Evolutionary conservation across 2,888 invertebrate genomes (phyloP), one percentile per base, ranked within the genome.

Genomic region (Nasonia oneida): DNA sequence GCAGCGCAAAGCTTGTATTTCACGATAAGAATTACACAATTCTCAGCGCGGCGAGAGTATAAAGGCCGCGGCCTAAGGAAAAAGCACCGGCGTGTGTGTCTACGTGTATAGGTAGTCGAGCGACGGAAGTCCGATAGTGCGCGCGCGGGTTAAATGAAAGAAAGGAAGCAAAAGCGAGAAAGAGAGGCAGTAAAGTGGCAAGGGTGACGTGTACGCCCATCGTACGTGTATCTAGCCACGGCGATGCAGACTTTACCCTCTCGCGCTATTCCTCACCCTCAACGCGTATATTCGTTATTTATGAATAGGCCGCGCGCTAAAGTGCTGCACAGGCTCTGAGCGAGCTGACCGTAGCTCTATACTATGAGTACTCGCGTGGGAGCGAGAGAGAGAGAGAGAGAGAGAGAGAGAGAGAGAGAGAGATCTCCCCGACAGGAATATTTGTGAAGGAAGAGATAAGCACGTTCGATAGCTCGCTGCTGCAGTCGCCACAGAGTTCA

Each of bases 11-110:
- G 23, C 53, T 53, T 73, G 61, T 71, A 57, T 61, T 77, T 76
- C 47, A 78, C 83, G 83, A 83, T 83, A 83, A 78, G 78, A 83
- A 83, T 83, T 83, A 71, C 83, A 77, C 77, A 83, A 81, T 57
- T 73, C 57, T 39, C 39, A 29, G 73, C 37, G 14, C 29, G 29
- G 29, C 23, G 39, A 80, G 71, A 85, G 83, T 80, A 80, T 82
- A 74, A 74, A 76, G 47, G n/a, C 23, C 50, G 78, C 33, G 75
- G 83, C 64, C 29, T 61, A 47, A 67, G 53, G 29, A 73, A 37
- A 81, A 71, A 57, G 67, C 29, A 15, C 50, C 1, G 18, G n/a
- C 3, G 50, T 42, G 37, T 39, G 47, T n/a, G 29, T 47, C 42
- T 42, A 18, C 3, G 47, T 10, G 8, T 23, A 29, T 14, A 6